Conservation (phyloP, 1,140 invertebrate genomes). For the Papilio dardanus region DNA sequence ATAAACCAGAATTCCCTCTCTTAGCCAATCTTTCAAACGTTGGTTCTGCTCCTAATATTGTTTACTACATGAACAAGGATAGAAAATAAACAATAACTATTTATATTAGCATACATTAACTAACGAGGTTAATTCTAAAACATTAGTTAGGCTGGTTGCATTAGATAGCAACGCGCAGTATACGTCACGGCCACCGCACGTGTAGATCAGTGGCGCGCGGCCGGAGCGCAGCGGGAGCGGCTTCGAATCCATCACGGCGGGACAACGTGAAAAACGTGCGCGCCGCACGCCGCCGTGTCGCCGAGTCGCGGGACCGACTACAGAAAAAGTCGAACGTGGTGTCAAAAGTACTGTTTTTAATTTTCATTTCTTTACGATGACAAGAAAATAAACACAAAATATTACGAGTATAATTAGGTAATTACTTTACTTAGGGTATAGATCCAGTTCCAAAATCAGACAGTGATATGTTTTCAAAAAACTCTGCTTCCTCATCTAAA, state of each 20-base stretch:
- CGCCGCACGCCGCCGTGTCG: conserved; percentile 54
- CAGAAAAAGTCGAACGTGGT: conserved; percentile 33
- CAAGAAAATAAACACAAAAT: no score
- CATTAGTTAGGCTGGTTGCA: not conserved
- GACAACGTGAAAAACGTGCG: conserved; percentile 58
- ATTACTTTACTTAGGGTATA: no score
- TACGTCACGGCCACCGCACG: conserved; percentile 39
- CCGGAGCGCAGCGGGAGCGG: conserved; percentile 32
- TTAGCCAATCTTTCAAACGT: no score
- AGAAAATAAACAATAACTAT: not conserved
- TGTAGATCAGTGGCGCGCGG: conserved; percentile 47
- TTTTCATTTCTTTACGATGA: no score
- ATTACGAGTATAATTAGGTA: no score
- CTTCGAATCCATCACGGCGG: conserved; percentile 52
- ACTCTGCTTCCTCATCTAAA: no score
- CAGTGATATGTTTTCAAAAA: no score
- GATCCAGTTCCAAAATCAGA: no score
- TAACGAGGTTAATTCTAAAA: conserved; percentile 8
- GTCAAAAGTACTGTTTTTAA: no score
- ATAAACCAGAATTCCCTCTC: no score
- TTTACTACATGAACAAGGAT: not conserved
- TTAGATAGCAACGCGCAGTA: conserved; percentile 39
- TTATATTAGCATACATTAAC: not conserved
- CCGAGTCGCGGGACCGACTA: conserved; percentile 43
- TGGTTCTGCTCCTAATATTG: no score